Evolutionary conservation across 1,140 invertebrate species (phyloP).

Genomic region (Eubasilissa regina): DNA sequence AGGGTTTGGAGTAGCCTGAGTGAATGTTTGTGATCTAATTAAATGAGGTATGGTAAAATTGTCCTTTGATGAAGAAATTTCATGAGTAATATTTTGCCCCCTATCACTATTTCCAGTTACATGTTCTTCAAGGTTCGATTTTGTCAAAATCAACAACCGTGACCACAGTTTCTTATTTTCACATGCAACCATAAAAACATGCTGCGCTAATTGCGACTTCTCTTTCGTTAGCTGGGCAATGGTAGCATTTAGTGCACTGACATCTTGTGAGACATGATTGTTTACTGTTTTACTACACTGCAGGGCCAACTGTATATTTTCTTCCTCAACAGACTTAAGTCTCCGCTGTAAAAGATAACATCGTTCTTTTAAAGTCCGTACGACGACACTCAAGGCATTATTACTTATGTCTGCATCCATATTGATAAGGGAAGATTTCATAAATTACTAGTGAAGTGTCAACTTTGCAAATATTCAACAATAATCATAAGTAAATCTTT

Average conservation of each 20-base stretch:
- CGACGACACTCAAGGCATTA: slow-evolving; percentile 78
- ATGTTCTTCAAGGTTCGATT: slow-evolving; percentile 65
- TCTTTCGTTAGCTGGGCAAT: slow-evolving; percentile 80
- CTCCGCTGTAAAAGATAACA: slow-evolving; percentile 82
- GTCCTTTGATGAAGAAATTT: slow-evolving; percentile 70
- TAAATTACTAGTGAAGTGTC: neutral
- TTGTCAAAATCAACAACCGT: slow-evolving; percentile 76
- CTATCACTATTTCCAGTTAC: slow-evolving; percentile 64
- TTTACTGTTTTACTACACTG: slow-evolving; percentile 67
- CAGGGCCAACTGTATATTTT: slow-evolving; percentile 79
- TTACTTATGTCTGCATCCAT: slow-evolving; percentile 27
- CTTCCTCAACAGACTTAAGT: slow-evolving; percentile 79
- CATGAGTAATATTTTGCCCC: slow-evolving; percentile 53
- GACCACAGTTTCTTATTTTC: slow-evolving; percentile 87
- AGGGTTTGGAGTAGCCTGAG: slow-evolving; percentile 72
- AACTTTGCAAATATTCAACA: neutral
- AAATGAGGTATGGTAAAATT: slow-evolving; percentile 60
- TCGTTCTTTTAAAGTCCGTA: slow-evolving; percentile 85
- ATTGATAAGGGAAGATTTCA: neutral
- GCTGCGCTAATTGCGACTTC: slow-evolving; percentile 82
- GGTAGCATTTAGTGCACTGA: slow-evolving; percentile 72
- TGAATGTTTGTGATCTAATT: slow-evolving; percentile 77
- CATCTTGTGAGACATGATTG: slow-evolving; percentile 64
- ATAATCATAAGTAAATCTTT: neutral
- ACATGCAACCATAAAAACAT: slow-evolving; percentile 83